Evolutionary conservation across 1,140 invertebrate genomes (phyloP).

Genomic region (Lordiphosa mommai): DNA sequence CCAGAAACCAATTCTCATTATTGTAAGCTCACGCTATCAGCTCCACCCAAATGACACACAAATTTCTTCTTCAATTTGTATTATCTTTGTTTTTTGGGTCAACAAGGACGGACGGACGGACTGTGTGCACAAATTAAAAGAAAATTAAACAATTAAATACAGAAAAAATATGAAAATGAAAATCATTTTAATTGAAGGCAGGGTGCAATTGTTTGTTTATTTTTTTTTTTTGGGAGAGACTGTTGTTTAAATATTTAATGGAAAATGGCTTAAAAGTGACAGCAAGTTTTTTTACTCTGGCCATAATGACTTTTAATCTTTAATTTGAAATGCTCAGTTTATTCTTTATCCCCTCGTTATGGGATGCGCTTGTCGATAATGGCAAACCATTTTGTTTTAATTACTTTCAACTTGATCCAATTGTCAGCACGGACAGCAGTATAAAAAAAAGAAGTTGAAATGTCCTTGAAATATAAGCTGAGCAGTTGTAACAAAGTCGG

Average conservation of each 20-base stretch:
- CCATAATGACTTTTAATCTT: too few relatives aligned
- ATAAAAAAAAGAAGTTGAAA: constrained; percentile 7
- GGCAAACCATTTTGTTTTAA: constrained; percentile 37
- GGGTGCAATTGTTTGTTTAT: constrained; percentile 24
- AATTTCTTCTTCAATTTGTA: constrained; percentile 9
- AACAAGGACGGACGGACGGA: constrained; percentile 27
- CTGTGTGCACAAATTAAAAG: constrained; percentile 48
- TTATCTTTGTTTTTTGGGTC: constrained; percentile 33
- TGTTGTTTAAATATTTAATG: constrained; percentile 32
- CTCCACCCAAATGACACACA: constrained; percentile 38
- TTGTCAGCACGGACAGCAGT: too few relatives aligned
- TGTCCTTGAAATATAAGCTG: constrained; percentile 24
- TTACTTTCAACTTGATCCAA: constrained; percentile 21
- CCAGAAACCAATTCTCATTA: constrained; percentile 23
- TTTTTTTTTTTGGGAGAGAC: too few relatives aligned
- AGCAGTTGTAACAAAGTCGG: not conserved
- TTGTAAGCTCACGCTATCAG: constrained; percentile 4
- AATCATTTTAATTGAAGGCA: constrained; percentile 33
- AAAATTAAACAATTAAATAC: constrained; percentile 66
- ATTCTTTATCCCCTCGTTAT: too few relatives aligned
- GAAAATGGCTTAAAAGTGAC: constrained; percentile 18
- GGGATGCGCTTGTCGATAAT: constrained; percentile 28
- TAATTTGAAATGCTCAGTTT: too few relatives aligned
- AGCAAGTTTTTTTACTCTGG: too few relatives aligned
- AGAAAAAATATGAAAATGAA: constrained; percentile 14